Base-by-base conservation (phyloP, 2,113 vertebrate genomes). In the Alosa alosa region DNA sequence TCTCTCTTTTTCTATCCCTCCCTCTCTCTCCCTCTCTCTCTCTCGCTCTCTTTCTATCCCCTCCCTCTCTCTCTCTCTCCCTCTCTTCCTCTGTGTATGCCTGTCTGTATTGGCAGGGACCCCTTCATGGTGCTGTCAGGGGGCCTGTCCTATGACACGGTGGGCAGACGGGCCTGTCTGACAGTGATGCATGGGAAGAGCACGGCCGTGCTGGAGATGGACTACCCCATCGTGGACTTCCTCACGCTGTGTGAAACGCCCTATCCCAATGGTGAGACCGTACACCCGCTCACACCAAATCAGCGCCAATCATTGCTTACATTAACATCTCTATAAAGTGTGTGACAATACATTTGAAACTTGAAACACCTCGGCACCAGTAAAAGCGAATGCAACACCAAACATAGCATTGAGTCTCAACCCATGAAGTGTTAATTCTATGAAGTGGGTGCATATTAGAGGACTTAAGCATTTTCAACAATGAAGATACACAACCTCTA, bases 141-240 rank as follows among this genome's bases (percentile, higher is more conserved):
- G 90, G 98, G 98, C 60, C 94, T 99, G 90, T 98, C 98, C 0
- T 99, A 99, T 83, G 98, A 99, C 86, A 99, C 97, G 49, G 96
- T 97, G 88, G 98, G 98, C 90, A 96, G 97, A 91, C 95, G 98
- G 94, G 97, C 98, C 78, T 99, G 98, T 92, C 94, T 99, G 93
- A 99, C 98, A 25, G 98, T 99, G 89, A 99, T 99, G 98, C 98
- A 99, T 20, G 98, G 98, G 4, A 99, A 99, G 89, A 99, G 97
- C 92, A 99, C 98, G 41, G 94, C 98, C 72, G 97, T 99, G 87
- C 94, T 99, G 88, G 98, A 99, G 95, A 99, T 99, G 98, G 98
- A 99, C 96, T 99, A 97, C 91, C 96, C 97, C 10, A 99, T 99
- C 83, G 98, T 99, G 86, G 98, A 99, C 89, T 99, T 99, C 91